A percentile compares a stretch with the other conserved stretches of the same genome.
Evolutionary conservation across 2,113 vertebrate species (phyloP).

Genomic region (Sitta europaea): DNA sequence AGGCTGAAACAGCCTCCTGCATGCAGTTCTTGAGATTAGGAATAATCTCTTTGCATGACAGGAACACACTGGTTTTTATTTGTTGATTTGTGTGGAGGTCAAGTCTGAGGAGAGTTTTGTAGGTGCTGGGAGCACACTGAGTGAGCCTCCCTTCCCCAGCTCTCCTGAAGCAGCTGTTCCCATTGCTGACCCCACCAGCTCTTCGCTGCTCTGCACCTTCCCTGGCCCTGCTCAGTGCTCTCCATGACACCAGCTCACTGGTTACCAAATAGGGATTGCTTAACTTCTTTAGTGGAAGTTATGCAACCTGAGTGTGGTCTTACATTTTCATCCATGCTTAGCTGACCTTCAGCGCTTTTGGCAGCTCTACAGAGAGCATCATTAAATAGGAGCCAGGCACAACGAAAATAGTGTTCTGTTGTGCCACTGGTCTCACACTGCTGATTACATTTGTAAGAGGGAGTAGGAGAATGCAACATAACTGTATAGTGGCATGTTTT

Average conservation of each 20-base stretch:
- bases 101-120: rapidly evolving
- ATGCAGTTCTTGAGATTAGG: background rate
- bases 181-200: rapidly evolving
- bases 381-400: background rate
- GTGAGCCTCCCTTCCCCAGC: rapidly evolving
- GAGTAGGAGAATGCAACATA: background rate
- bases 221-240: rapidly evolving
- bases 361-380: background rate
- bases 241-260: rapidly evolving
- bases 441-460: background rate
- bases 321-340: background rate
- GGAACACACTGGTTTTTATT: rapidly evolving
- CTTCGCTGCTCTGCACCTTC: background rate
- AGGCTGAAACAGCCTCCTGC: background rate
- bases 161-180: background rate
- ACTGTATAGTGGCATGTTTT: background rate
- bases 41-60: background rate
- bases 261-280: background rate
- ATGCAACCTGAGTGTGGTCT: background rate
- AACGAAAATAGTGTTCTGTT: background rate
- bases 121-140: rapidly evolving
- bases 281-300: background rate
- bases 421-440: background rate
- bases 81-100: background rate
- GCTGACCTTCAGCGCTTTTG: background rate